Evolutionary conservation across 2,797 vertebrate species (phyloP).

Genomic region (Gymnoscopelus braueri): DNA sequence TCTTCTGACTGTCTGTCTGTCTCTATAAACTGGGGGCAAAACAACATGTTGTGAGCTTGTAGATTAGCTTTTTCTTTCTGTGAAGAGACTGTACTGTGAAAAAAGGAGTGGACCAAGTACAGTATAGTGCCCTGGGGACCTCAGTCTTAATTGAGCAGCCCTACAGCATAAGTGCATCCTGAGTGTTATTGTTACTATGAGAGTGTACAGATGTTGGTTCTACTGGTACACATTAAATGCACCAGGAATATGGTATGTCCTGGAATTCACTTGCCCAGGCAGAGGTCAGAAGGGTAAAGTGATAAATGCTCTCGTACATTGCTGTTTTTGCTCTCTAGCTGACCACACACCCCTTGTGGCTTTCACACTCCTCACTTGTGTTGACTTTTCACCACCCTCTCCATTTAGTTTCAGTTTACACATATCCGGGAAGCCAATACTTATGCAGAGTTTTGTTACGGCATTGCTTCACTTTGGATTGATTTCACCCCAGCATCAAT

Average conservation of each 20-base stretch:
- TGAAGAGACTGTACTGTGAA: slow-evolving; percentile 5
- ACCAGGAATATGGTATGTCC: slow-evolving; percentile 1
- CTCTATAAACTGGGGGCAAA: background rate
- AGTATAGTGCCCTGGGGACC: slow-evolving; percentile 1
- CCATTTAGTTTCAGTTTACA: background rate
- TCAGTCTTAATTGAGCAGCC: no score
- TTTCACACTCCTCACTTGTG: slow-evolving; percentile 22
- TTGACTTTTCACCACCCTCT: slow-evolving; percentile 1
- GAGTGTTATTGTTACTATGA: no score
- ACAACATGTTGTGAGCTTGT: background rate
- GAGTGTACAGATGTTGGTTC: no score
- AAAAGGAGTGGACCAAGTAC: slow-evolving; percentile 19
- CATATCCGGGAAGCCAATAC: background rate
- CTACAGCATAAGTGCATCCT: no score
- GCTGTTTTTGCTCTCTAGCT: slow-evolving; percentile 33
- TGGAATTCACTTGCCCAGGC: slow-evolving; percentile 28
- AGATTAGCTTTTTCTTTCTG: background rate
- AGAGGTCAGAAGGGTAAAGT: slow-evolving; percentile 42
- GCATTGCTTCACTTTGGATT: background rate
- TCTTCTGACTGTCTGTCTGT: no score
- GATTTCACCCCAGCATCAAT: background rate
- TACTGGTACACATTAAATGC: background rate
- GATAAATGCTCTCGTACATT: slow-evolving; percentile 37
- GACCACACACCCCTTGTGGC: slow-evolving; percentile 29
- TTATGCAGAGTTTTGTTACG: background rate